A percentile compares a stretch with the other conserved stretches of the same genome.
phyloP scores from a whole-genome alignment of 2,888 invertebrate genomes.

The Thecophora atra region DNA sequence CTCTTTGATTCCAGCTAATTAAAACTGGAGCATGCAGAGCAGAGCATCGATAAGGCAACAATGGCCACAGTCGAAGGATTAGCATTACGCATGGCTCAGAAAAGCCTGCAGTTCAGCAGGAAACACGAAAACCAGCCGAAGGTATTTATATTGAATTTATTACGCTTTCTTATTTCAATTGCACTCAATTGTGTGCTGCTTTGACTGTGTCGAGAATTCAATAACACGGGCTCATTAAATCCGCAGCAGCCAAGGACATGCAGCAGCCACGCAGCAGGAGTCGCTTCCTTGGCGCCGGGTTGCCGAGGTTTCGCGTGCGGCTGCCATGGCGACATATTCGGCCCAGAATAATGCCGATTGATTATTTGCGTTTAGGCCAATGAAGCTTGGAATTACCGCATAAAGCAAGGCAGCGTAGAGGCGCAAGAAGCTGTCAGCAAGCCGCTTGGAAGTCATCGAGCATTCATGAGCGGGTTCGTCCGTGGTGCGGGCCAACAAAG shows the following conservation, averaged over 20 bases:
- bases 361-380: slow-evolving; percentile 42
- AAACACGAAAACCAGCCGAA: neutral
- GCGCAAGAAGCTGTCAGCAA: neutral
- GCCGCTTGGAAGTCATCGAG: neutral
- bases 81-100: too few species aligned
- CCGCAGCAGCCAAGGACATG: slow-evolving; percentile 21
- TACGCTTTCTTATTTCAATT: slow-evolving; percentile 19
- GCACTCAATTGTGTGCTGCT: slow-evolving; percentile 12
- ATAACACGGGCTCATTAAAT: slow-evolving; percentile 23
- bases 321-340: slow-evolving; percentile 28
- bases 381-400: slow-evolving; percentile 43
- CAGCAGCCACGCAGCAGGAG: too few species aligned
- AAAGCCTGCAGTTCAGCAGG: neutral
- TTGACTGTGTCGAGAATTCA: neutral
- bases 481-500: neutral
- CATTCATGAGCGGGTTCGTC: slow-evolving; percentile 2
- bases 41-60: too few species aligned
- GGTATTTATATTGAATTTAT: slow-evolving; percentile 26
- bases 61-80: too few species aligned
- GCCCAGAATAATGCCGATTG: slow-evolving; percentile 35
- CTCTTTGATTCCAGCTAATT: too few species aligned
- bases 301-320: neutral
- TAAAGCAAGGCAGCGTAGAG: slow-evolving; percentile 30
- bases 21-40: too few species aligned
- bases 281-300: neutral